Evolutionary conservation across 2,113 vertebrate genomes (phyloP).

Genomic region (Callocephalon fimbriatum): DNA sequence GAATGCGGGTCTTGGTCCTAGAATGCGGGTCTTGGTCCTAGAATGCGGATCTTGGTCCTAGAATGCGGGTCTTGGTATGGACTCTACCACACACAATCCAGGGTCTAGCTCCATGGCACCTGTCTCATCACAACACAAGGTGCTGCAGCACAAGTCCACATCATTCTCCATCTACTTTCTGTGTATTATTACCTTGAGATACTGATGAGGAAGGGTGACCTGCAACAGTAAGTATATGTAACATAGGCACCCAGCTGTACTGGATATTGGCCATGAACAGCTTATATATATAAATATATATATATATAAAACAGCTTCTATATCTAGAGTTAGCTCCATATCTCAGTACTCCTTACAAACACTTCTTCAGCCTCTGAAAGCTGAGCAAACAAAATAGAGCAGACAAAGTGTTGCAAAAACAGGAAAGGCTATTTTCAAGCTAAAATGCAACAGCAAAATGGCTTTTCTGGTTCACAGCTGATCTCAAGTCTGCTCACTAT

Average conservation of each 20-base stretch:
- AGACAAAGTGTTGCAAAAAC: neutral
- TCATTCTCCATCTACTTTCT: neutral
- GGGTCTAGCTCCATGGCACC: too few relatives aligned
- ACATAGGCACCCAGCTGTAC: fast-evolving
- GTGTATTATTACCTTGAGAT: neutral
- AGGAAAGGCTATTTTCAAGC: slow-evolving; percentile 2
- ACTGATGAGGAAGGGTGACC: neutral
- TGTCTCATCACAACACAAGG: fast-evolving
- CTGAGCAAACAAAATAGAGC: neutral
- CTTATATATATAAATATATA: neutral
- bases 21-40: too few relatives aligned
- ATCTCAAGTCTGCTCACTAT: neutral
- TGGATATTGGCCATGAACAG: neutral
- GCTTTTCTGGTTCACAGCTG: neutral
- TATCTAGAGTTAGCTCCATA: neutral
- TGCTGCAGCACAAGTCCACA: fast-evolving
- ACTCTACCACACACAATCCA: too few relatives aligned
- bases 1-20: too few relatives aligned
- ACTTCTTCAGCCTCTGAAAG: neutral
- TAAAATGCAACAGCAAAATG: neutral
- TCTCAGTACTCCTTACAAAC: neutral
- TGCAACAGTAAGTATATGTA: neutral
- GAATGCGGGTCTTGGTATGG: too few relatives aligned
- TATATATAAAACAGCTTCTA: neutral
- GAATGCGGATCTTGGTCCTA: too few relatives aligned